phyloP scores from a whole-genome alignment of 2,797 vertebrate species.

The Cyclura pinguis region DNA sequence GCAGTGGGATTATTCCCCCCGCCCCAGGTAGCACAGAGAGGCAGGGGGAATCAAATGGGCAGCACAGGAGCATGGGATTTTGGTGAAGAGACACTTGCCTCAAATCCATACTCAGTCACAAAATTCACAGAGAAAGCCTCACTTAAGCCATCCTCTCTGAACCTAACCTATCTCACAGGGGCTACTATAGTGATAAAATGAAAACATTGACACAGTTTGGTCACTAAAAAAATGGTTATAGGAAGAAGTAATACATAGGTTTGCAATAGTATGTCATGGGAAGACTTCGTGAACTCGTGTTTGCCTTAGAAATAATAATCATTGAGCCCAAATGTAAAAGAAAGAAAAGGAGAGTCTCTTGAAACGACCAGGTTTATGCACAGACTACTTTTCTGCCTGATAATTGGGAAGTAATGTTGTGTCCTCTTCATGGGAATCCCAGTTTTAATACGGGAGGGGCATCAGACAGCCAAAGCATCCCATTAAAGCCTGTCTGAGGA shows the following conservation, averaged over 20 bases:
- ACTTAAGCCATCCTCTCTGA: neutral
- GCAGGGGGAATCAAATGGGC: neutral
- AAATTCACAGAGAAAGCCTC: neutral
- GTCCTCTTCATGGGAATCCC: neutral
- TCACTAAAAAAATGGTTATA: neutral
- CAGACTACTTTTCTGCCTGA: neutral
- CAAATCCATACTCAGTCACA: neutral
- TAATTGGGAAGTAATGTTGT: neutral
- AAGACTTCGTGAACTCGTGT: neutral
- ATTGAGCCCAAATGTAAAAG: neutral
- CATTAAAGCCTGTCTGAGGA: neutral
- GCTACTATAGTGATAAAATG: neutral
- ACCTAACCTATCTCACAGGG: neutral
- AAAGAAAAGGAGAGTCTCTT: neutral
- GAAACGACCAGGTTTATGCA: neutral
- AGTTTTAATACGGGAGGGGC: neutral
- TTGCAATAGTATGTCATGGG: neutral
- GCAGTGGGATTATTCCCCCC: neutral
- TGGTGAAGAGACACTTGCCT: no score
- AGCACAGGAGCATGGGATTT: neutral
- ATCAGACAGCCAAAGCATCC: neutral
- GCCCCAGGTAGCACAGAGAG: no score
- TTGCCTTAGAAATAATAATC: neutral
- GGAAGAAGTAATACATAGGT: neutral
- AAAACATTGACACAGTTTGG: neutral